Evolutionary conservation across 2,888 invertebrate species (phyloP), one percentile per base, ranked within the genome.

Genomic region (Lucinisca nassula): DNA sequence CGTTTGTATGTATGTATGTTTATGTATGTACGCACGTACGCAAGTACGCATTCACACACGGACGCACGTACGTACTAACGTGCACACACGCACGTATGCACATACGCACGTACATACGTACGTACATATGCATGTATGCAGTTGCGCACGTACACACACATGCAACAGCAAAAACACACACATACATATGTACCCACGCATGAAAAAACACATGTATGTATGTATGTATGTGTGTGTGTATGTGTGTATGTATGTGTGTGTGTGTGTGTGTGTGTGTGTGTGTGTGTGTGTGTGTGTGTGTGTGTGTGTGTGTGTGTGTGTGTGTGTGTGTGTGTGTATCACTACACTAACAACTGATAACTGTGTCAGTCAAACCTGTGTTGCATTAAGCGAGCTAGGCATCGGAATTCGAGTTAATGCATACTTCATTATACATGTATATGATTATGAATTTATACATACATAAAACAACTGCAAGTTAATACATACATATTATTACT

Each of bases 211-310:
- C 35, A 32, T 70, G 70, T 70, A 70, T 70, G 70, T 70, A 70
- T 70, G 35, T 70, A 32, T 70, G 35, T 70, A 70, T 70, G 70
- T 70, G 30, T 70, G 35, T 70, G 30, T 70, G 35, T 70, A 70
- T 70, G 70, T 70, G 35, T 70, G 35, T 70, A 32, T 70, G 35
- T 70, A 70, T 70, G 70, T 70, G 35, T 70, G 35, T 70, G 35
- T 70, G 70, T 70, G 30, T 70, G 70, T 70, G 30, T 70, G 35
- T 70, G 35, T 70, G 70, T 70, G 35, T 70, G 35, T 70, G 30
- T 70, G 35, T 70, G 35, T 70, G 35, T 70, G 30, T 70, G 70
- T 70, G 35, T 70, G 70, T 70, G 35, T 70, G 35, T 70, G 30
- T 70, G 35, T 70, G 35, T 70, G 35, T 70, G 30, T 70, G 70